These are phyloP conservation scores for Ptychochromis oligacanthus DNA, from an alignment of 2,113 vertebrate species.

Conservation along the genomic window DNA sequence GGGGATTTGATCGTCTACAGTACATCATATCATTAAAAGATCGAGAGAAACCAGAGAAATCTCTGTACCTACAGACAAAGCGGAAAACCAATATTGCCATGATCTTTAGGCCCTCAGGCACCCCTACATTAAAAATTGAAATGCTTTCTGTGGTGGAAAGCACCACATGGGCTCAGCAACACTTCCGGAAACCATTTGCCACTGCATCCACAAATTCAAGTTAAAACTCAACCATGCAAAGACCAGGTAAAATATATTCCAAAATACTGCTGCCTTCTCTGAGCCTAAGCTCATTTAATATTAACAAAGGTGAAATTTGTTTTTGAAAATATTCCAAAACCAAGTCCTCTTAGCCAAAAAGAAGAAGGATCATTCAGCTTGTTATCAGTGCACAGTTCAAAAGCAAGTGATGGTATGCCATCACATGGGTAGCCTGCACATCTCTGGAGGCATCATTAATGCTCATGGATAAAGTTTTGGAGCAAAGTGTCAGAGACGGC, in stretches of 20 bases:
- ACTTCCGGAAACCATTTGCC: background rate
- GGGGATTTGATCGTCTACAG: background rate
- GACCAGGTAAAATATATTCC: background rate
- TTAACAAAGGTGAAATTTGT: background rate
- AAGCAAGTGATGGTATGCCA: background rate
- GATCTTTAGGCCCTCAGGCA: background rate
- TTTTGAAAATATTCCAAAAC: background rate
- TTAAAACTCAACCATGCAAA: background rate
- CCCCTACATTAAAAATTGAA: background rate
- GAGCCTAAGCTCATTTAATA: background rate
- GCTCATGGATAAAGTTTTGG: background rate
- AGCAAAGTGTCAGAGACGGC: background rate
- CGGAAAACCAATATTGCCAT: background rate
- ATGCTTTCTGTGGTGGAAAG: background rate
- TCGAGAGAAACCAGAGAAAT: background rate
- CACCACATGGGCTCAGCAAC: background rate
- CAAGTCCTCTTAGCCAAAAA: no score
- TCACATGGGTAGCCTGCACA: background rate
- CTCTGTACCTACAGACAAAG: background rate
- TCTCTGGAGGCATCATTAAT: background rate
- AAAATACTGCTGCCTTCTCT: background rate
- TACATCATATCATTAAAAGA: background rate
- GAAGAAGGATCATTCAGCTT: background rate
- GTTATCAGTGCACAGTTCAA: no score
- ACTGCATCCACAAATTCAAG: background rate